Conservation (phyloP, 1,140 invertebrate genomes). For the Chlorops oryzae region DNA sequence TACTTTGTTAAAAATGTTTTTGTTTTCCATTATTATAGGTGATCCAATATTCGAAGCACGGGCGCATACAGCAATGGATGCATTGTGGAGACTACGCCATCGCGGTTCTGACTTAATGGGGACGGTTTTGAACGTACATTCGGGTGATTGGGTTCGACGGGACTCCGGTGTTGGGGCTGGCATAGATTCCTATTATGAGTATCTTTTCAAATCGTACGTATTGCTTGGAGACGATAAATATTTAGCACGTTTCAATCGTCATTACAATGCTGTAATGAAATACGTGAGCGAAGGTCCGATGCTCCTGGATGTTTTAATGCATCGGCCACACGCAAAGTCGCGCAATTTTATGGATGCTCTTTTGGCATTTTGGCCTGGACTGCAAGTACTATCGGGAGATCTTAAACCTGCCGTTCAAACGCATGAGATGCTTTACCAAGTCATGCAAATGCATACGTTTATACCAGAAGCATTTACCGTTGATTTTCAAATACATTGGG, state of each 20-base stretch:
- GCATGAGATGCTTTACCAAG: constrained; percentile 94
- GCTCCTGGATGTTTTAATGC: constrained; percentile 98
- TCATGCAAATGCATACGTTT: constrained; percentile 94
- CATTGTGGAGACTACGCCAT: constrained; percentile 90
- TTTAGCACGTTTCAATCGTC: constrained; percentile 86
- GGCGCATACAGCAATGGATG: constrained; percentile 93
- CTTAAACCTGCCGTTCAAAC: constrained; percentile 95
- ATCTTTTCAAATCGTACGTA: constrained; percentile 90
- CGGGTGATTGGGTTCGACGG: constrained; percentile 91
- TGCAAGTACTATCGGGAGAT: constrained; percentile 85
- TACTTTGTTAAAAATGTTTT: too few relatives aligned
- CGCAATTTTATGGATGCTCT: constrained; percentile 97
- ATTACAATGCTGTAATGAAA: constrained; percentile 98
- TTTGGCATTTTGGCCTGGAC: constrained; percentile 95
- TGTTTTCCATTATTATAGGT: constrained; percentile 9
- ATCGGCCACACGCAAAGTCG: constrained; percentile 88
- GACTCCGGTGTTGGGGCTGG: constrained; percentile 98
- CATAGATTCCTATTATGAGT: constrained; percentile 98
- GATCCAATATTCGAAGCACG: constrained; percentile 92
- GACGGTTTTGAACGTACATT: constrained; percentile 92
- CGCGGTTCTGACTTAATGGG: constrained; percentile 88
- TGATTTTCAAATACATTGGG: constrained; percentile 96
- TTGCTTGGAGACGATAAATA: constrained; percentile 84
- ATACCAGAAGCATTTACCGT: constrained; percentile 96
- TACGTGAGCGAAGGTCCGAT: constrained; percentile 94